Base-by-base conservation (phyloP, 2,888 invertebrate genomes). In the Drosophila suboccidentalis region DNA sequence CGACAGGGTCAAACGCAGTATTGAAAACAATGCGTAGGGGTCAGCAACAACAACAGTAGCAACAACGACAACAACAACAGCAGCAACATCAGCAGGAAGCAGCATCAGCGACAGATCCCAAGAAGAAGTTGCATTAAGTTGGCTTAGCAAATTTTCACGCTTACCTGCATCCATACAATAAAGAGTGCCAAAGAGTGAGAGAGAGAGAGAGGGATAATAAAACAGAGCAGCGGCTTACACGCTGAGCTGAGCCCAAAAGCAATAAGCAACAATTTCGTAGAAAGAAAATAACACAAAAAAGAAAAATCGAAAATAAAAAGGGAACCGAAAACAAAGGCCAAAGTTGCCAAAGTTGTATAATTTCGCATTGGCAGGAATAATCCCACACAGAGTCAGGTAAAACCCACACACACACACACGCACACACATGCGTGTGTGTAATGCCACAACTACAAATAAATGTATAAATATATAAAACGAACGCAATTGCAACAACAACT, bases 91-190 rank as follows among this genome's bases (percentile, higher is more conserved):
- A 73, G 67, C 66, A 71, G 58, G 57, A 64, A 67, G 47, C 60
- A 26, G 17, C 47, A 59, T 39, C 41, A 38, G 60, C 41, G 36
- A 22, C 54, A 65, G 39, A 65, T 57, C 55, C 49, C 60, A 68
- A 70, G 66, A 64, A 80, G 82, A 89, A 77, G 75, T 88, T 88
- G 87, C 87, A 80, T 90, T 90, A 88, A 78, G 76, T 78, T 82
- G 90, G 86, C 90, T 86, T 90, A 86, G 87, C 87, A 86, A 82
- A 79, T 79, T 82, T 90, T 88, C 76, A 90, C 87, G 90, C 91
- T 88, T 80, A 84, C 81, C 78, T 90, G 78, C 82, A 70, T 78
- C 68, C 76, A 70, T 69, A 80, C 41, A 75, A 65, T 79, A 73
- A 19, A 17, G 49, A 1, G 29, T 10, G 26, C n/a, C n/a, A n/a